These are phyloP conservation scores for Orycteropus afer DNA, from an alignment of 2,113 vertebrate genomes.

Conservation along the genomic window DNA sequence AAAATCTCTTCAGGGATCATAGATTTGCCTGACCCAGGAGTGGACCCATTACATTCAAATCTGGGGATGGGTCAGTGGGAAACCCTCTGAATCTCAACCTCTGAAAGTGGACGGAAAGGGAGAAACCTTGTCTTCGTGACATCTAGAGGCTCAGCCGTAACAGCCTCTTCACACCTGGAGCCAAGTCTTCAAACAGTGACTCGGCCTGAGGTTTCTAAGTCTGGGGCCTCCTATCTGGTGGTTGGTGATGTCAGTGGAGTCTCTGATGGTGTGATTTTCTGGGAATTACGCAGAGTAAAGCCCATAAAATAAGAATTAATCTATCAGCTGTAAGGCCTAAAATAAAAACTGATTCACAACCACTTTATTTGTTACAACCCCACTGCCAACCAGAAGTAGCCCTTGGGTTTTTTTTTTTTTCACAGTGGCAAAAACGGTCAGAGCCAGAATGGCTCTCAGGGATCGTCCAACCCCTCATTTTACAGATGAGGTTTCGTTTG, in stretches of 20 bases:
- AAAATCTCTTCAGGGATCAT: neutral
- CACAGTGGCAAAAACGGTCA: neutral
- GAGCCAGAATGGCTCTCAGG: neutral
- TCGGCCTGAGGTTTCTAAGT: neutral
- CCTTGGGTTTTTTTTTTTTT: constrained; percentile 60
- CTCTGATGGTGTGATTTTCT: constrained; percentile 81
- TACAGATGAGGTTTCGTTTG: constrained; percentile 64
- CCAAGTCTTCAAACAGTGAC: neutral
- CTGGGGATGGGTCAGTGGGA: neutral
- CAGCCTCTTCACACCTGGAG: neutral
- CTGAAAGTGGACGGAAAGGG: neutral
- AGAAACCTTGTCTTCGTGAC: neutral
- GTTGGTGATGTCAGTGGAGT: constrained; percentile 82
- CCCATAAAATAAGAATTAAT: constrained; percentile 78
- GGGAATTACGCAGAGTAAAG: constrained; percentile 73
- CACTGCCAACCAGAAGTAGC: constrained; percentile 72
- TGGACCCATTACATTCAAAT: neutral
- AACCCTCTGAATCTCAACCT: neutral
- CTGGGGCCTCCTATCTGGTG: constrained; percentile 64
- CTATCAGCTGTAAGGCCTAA: constrained; percentile 74
- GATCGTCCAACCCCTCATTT: constrained; percentile 53
- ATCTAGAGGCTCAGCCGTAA: neutral
- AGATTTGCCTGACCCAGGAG: neutral
- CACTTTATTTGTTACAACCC: constrained; percentile 77
- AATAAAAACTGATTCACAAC: constrained; percentile 80